phyloP scores from a whole-genome alignment of 2,888 invertebrate species.

The Lithophane ornitopus region DNA sequence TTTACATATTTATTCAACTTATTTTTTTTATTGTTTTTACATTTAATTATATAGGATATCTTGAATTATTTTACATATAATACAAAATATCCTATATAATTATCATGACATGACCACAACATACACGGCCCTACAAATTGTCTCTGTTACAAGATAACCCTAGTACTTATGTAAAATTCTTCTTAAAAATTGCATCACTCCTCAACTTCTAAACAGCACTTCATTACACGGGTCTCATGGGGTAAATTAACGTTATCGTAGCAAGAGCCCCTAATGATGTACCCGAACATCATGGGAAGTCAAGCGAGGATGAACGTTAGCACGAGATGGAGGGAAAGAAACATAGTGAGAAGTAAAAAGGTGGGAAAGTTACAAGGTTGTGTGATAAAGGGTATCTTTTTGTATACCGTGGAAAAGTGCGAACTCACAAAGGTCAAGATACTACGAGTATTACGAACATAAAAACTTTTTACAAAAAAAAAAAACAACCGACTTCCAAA shows the following conservation, averaged over 20 bases:
- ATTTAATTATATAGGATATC: no score
- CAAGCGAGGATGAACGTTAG: slow-evolving; percentile 19
- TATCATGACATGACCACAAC: no score
- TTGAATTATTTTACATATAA: no score
- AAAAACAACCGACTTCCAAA: no score
- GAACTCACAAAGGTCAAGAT: no score
- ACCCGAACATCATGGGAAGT: slow-evolving; percentile 3
- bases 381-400: background rate
- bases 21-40: no score
- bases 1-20: no score
- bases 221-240: slow-evolving; percentile 27
- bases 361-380: background rate
- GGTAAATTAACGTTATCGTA: slow-evolving; percentile 46
- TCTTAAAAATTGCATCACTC: slow-evolving; percentile 26
- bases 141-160: background rate
- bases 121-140: background rate
- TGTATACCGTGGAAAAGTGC: background rate
- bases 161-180: background rate
- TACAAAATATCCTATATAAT: background rate
- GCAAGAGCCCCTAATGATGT: slow-evolving; percentile 16
- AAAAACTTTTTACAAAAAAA: no score
- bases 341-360: background rate
- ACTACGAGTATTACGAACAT: background rate
- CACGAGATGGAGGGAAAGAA: slow-evolving; percentile 4
- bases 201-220: slow-evolving; percentile 10